Evolutionary conservation across 2,113 vertebrate species (phyloP), one percentile per base, ranked within the genome.

Genomic region (Rhipidura dahli): DNA sequence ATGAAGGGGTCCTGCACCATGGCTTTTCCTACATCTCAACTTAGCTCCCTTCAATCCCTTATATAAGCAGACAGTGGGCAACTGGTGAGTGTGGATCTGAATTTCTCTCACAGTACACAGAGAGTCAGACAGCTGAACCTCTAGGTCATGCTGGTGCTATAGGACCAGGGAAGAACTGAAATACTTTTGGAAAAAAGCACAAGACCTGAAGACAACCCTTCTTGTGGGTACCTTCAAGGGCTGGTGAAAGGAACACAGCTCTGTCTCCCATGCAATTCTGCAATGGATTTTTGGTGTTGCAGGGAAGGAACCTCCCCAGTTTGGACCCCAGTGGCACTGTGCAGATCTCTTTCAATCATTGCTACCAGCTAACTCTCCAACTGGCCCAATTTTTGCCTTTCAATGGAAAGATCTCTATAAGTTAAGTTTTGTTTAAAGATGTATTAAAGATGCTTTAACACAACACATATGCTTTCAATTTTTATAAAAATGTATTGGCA

Each of bases 391-490:
- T 66, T 69, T 86, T 83, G 60, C 45, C 11, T 63, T 78, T 80
- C 47, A 64, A 8, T 1, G 11, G 85, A 94, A 95, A 92, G 10
- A 79, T 87, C 35, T 22, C 71, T 57, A 45, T 87, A 95, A 89
- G 42, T 60, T 78, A 64, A 57, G 5, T 86, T 96, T 88, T 90
- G 27, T 79, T 96, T 80, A 57, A 96, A 96, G 89, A 82, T 40
- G 7, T 89, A 64, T n/a, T n/a, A n/a, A n/a, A n/a, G n/a, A n/a
- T 81, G 27, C 81, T 90, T 80, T 96, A 95, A 83, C 40, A 49
- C 56, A 81, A 82, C 40, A 94, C 96, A 97, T 81, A 50, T 95
- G 96, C 60, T 97, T 97, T 94, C 81, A 92, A 96, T 96, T 96
- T 94, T 96, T 96, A 68, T 92, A 95, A 96, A 96, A 93, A 95